Conservation (phyloP, 2,888 invertebrate genomes). For the Pseudeuparius sepicola region DNA sequence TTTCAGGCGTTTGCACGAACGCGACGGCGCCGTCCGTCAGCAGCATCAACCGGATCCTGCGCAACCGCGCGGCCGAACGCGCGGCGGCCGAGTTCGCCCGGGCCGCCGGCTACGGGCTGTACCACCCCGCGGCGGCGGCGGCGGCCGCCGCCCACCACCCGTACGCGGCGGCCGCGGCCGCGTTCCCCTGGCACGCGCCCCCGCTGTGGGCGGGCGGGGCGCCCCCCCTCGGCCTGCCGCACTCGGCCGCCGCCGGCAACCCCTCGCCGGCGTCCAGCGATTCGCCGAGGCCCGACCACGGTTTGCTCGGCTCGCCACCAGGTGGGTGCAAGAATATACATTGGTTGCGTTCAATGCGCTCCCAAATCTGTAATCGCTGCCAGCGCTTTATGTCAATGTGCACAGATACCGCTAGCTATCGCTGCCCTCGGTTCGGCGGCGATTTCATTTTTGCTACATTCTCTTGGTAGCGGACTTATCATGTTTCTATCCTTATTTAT, state of each 20-base stretch:
- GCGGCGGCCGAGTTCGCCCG: slow-evolving; percentile 93
- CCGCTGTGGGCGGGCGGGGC: slow-evolving; percentile 39
- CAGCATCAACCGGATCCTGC: slow-evolving; percentile 90
- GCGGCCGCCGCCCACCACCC: slow-evolving; percentile 51
- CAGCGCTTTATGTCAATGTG: too few species aligned
- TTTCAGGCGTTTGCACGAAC: slow-evolving; percentile 85
- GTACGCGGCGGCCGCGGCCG: slow-evolving; percentile 48
- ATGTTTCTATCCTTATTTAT: too few species aligned
- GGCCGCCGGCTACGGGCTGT: slow-evolving; percentile 81
- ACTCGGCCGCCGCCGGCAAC: slow-evolving; percentile 39
- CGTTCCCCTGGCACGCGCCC: slow-evolving; percentile 43
- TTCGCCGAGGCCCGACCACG: slow-evolving; percentile 35
- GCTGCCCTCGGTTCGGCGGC: too few species aligned
- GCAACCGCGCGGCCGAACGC: slow-evolving; percentile 91
- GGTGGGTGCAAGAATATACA: too few species aligned
- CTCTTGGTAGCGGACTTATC: too few species aligned
- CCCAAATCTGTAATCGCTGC: too few species aligned
- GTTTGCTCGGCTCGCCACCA: slow-evolving; percentile 34
- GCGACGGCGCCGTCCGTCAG: slow-evolving; percentile 94
- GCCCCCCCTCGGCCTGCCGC: slow-evolving; percentile 47
- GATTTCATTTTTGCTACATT: too few species aligned
- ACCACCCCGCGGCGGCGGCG: slow-evolving; percentile 66
- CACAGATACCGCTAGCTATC: too few species aligned
- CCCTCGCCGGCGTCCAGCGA: slow-evolving; percentile 43
- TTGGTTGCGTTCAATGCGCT: too few species aligned